A percentile compares a stretch with the other conserved stretches of the same genome.
Conservation (phyloP, 2,797 vertebrate species). For the Natrix natrix region DNA sequence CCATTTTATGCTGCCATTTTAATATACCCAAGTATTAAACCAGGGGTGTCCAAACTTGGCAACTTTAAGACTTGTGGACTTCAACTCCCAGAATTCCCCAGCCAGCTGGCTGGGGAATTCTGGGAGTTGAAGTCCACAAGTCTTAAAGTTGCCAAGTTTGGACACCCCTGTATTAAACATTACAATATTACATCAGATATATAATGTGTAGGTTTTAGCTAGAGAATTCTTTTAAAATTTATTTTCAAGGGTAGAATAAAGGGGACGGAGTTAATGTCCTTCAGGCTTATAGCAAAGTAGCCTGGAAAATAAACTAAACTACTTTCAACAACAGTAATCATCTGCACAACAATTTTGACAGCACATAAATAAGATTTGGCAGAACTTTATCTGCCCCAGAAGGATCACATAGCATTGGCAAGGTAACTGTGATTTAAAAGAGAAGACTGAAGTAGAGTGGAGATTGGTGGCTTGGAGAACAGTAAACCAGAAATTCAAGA, state of each 20-base stretch:
- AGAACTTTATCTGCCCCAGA: neutral
- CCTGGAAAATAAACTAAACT: neutral
- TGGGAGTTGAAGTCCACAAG: too few relatives aligned
- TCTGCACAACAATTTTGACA: neutral
- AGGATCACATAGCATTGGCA: neutral
- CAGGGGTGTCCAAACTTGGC: too few relatives aligned
- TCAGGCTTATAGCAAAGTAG: neutral
- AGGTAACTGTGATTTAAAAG: neutral
- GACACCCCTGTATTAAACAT: neutral
- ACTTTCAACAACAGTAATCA: neutral
- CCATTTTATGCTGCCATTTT: neutral
- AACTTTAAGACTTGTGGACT: too few relatives aligned
- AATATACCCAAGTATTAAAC: neutral
- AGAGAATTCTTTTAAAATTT: neutral
- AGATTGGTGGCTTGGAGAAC: neutral
- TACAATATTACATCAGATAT: neutral
- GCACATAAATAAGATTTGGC: neutral
- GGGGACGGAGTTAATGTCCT: neutral
- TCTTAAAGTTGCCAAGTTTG: too few relatives aligned
- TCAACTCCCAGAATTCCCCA: too few relatives aligned
- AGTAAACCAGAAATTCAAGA: neutral
- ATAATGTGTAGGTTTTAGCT: neutral
- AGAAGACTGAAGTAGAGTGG: neutral
- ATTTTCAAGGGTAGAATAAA: neutral
- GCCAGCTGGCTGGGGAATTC: too few relatives aligned